Base-by-base conservation (phyloP, 2,113 vertebrate species). In the Limanda limanda region DNA sequence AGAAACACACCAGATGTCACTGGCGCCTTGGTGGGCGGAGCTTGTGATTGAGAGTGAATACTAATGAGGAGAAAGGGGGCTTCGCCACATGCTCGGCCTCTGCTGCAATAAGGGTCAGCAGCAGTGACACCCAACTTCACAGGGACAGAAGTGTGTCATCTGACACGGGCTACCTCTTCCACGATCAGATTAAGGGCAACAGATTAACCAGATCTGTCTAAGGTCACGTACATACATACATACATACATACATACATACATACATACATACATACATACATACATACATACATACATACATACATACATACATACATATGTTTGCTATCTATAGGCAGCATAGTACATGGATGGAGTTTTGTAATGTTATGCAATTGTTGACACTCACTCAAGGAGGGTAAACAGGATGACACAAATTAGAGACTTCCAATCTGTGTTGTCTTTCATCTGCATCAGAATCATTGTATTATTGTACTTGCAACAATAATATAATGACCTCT, bases 1-100 rank as follows among this genome's bases (percentile, higher is more conserved):
- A 7, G 55, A 31, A 47, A 54, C 37, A 20, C 82, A 85, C 68
- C 93, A 93, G 91, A 91, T 91, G 91, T 91, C 89, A 76, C 65
- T 18, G 0, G 40, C 5, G 73, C 71, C 59, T 68, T 67, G 9
- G 79, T 72, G 85, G 84, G 90, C 2, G 68, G 88, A 42, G 84
- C 79, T 31, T 27, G 42, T 25, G 74, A 25, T 55, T 64, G 20
- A 42, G 63, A 69, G 15, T 37, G 86, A 86, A 90, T 90, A 78
- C 76, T 88, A 91, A 92, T 89, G 81, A 85, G 76, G 52, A 62
- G 78, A 79, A 78, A 63, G 48, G 37, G n/a, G 60, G 74, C 54
- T 74, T 68, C 71, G 58, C 78, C 70, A 79, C 66, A 82, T 35
- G 75, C 86, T 89, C 75, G 67, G 86, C 86, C 76, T 83, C 57